A percentile compares a stretch with the other conserved stretches of the same genome.
Evolutionary conservation across 1,140 invertebrate species (phyloP).

Genomic region (Trachymyrmex septentrionalis): DNA sequence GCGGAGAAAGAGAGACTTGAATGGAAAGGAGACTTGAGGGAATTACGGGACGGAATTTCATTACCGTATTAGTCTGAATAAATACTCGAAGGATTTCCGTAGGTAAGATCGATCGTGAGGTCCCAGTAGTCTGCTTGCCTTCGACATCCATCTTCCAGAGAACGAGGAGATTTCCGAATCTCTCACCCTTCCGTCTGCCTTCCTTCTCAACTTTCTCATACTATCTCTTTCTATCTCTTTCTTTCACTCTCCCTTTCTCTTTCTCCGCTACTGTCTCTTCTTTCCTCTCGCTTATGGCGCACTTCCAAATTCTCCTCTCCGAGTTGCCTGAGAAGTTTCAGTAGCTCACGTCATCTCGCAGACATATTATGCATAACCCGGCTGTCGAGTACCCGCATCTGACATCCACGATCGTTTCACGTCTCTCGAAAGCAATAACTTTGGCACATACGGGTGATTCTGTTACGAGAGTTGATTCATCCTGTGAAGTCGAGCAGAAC

Average conservation of each 20-base stretch:
- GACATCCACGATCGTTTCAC: neutral
- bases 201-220: neutral
- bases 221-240: neutral
- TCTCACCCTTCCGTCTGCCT: neutral
- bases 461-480: neutral
- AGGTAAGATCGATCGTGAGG: constrained; percentile 40
- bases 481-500: neutral
- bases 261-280: neutral
- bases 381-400: constrained; percentile 20
- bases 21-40: constrained; percentile 21
- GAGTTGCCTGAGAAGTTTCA: neutral
- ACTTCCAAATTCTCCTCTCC: neutral
- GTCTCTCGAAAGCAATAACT: constrained; percentile 1
- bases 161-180: constrained; percentile 9
- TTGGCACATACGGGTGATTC: neutral
- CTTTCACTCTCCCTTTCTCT: constrained; percentile 1
- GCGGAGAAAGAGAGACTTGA: constrained; percentile 3
- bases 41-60: constrained; percentile 33
- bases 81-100: constrained; percentile 52
- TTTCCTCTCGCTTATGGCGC: neutral
- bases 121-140: neutral
- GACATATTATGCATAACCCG: constrained; percentile 38
- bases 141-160: constrained; percentile 30
- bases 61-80: constrained; percentile 42
- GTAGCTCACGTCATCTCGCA: neutral